Evolutionary conservation across 2,888 invertebrate species (phyloP).

Genomic region (Onchidella celtica): DNA sequence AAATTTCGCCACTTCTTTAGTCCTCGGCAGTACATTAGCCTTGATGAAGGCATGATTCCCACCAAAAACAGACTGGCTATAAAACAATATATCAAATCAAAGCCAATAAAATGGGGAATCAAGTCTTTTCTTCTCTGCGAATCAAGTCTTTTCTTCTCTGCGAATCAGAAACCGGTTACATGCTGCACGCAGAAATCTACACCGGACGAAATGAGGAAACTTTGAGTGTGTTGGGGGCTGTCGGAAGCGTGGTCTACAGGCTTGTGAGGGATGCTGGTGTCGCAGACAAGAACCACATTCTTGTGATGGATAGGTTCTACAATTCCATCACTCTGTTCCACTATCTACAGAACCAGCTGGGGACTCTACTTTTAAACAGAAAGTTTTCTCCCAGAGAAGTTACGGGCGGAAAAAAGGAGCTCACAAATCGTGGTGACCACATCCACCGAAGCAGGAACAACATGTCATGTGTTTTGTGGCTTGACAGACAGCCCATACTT

Average conservation of each 20-base stretch:
- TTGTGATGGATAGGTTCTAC: constrained; percentile 49
- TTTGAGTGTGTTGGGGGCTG: constrained; percentile 40
- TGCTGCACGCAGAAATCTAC: constrained; percentile 13
- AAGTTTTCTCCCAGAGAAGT: constrained; percentile 48
- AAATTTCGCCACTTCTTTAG: constrained; percentile 45
- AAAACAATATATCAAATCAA: constrained; percentile 19
- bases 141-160: constrained; percentile 50
- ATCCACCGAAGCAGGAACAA: constrained; percentile 25
- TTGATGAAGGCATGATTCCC: constrained; percentile 53
- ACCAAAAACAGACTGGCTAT: constrained; percentile 41
- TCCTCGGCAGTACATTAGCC: constrained; percentile 32
- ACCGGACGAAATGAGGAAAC: constrained; percentile 10
- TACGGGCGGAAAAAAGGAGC: too few relatives aligned
- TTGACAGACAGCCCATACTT: constrained; percentile 49
- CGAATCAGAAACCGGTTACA: constrained; percentile 42
- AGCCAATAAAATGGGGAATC: constrained; percentile 42
- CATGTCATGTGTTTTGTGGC: constrained; percentile 47
- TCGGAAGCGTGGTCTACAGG: constrained; percentile 44
- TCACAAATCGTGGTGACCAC: constrained; percentile 29
- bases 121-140: constrained; percentile 43
- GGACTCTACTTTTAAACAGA: constrained; percentile 47
- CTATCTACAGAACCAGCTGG: constrained; percentile 35
- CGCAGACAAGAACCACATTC: constrained; percentile 31
- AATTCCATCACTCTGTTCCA: constrained; percentile 39
- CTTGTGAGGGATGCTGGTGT: constrained; percentile 25